Evolutionary conservation across 92 coral and sea anemone genomes (phyloP).

Genomic region (Actinernus sp.): DNA sequence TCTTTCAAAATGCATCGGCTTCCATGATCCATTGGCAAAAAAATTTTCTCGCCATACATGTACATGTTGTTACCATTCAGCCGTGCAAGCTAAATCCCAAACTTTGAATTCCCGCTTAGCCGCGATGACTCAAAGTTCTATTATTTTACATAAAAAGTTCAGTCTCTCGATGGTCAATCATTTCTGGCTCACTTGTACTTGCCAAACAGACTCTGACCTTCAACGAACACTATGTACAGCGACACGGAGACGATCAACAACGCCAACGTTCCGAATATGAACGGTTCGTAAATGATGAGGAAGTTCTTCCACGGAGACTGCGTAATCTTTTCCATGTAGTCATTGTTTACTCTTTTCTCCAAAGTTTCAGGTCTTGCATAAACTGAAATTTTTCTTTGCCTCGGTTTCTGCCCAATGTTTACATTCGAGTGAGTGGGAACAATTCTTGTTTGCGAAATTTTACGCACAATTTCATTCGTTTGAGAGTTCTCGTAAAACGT

Average conservation of each 20-base stretch:
- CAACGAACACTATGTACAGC: constrained; percentile 35
- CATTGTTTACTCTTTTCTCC: background rate
- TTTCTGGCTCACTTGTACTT: constrained; percentile 30
- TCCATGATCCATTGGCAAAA: too few relatives aligned
- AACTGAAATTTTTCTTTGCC: constrained; percentile 33
- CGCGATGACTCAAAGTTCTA: too few relatives aligned
- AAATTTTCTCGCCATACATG: too few relatives aligned
- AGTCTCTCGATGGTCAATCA: too few relatives aligned
- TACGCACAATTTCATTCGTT: constrained; percentile 11
- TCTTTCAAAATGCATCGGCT: too few relatives aligned
- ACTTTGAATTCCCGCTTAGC: too few relatives aligned
- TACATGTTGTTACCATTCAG: too few relatives aligned
- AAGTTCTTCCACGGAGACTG: constrained; percentile 10
- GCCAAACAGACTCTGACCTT: constrained; percentile 34
- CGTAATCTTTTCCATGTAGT: background rate
- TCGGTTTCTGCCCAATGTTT: background rate
- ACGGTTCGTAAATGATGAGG: constrained; percentile 15
- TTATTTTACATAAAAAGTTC: too few relatives aligned
- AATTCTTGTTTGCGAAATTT: constrained; percentile 7
- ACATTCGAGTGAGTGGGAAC: background rate
- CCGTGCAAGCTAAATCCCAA: too few relatives aligned
- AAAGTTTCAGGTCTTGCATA: constrained; percentile 28
- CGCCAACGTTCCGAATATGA: constrained; percentile 25
- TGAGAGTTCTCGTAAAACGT: constrained; percentile 5
- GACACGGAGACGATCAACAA: constrained; percentile 17